A percentile compares a stretch with the other conserved stretches of the same genome.
phyloP scores from a whole-genome alignment of 2,888 invertebrate genomes.

The Carpatolechia fugitivella region DNA sequence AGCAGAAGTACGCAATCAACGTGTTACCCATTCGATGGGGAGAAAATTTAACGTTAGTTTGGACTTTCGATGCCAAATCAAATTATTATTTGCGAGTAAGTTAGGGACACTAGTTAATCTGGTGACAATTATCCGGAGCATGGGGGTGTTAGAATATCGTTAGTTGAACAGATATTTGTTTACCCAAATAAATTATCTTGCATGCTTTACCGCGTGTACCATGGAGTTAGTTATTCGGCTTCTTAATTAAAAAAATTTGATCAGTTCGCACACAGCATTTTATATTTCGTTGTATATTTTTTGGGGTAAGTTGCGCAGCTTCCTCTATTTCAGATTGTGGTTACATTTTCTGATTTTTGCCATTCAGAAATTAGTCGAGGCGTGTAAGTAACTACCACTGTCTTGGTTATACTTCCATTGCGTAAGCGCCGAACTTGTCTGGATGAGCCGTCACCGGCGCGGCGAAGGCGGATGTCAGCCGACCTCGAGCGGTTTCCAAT shows the following conservation, averaged over 20 bases:
- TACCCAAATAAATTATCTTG: slow-evolving; percentile 9
- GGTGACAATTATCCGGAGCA: slow-evolving; percentile 20
- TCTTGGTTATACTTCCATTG: slow-evolving; percentile 20
- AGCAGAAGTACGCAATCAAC: no score
- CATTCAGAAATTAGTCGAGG: no score
- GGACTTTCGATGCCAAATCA: slow-evolving; percentile 25
- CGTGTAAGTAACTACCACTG: no score
- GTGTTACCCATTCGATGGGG: slow-evolving; percentile 24
- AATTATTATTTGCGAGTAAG: slow-evolving; percentile 27
- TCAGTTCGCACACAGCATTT: no score
- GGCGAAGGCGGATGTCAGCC: slow-evolving; percentile 52
- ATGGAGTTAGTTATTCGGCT: no score
- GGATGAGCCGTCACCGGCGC: slow-evolving; percentile 21
- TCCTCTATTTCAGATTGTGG: no score
- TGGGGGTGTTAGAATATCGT: slow-evolving; percentile 15
- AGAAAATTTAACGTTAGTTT: slow-evolving; percentile 30
- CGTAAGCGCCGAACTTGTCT: slow-evolving; percentile 35
- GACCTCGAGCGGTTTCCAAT: slow-evolving; percentile 59
- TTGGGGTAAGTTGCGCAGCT: no score
- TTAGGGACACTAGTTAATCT: slow-evolving; percentile 31
- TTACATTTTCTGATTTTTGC: no score
- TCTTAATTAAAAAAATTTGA: no score
- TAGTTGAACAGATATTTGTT: slow-evolving; percentile 10
- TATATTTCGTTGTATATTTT: no score
- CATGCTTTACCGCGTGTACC: no score